These are phyloP conservation scores for Phylloscopus trochilus DNA, from an alignment of 2,113 vertebrate genomes.

Conservation along the genomic window DNA sequence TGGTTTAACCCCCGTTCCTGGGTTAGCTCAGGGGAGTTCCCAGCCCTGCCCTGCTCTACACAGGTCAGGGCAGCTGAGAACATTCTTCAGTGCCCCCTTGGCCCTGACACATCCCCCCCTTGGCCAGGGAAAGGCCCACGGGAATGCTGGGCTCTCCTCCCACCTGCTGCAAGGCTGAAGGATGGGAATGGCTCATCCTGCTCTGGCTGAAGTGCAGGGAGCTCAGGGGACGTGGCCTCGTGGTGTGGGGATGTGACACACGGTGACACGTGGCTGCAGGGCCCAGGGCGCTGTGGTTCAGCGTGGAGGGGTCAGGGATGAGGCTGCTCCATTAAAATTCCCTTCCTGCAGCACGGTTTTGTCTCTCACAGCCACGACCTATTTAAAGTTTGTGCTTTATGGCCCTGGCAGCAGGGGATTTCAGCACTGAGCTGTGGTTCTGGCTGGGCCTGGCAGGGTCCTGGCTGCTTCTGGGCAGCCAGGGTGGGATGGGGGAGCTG, in stretches of 20 bases:
- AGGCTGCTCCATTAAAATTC: background rate
- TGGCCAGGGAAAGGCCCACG: accelerated
- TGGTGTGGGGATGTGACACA: background rate
- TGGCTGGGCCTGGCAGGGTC: background rate
- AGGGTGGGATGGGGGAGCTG: background rate
- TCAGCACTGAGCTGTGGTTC: background rate
- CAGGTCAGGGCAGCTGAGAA: background rate
- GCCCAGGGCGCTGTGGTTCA: background rate
- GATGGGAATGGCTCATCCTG: background rate
- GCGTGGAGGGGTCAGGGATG: background rate
- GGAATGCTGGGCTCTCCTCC: background rate
- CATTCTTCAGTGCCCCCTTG: accelerated
- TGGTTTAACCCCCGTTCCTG: background rate
- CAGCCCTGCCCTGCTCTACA: background rate
- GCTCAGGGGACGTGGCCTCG: background rate
- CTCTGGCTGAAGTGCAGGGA: background rate
- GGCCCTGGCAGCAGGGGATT: background rate
- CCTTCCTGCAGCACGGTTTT: background rate
- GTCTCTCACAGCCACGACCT: background rate
- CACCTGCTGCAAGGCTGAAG: accelerated
- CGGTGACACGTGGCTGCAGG: accelerated
- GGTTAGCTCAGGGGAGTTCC: background rate
- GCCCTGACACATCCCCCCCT: background rate
- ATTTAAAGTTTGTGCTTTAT: background rate
- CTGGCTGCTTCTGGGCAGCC: background rate